Evolutionary conservation across 2,113 vertebrate genomes (phyloP).

Genomic region (Leucoraja erinaceus): DNA sequence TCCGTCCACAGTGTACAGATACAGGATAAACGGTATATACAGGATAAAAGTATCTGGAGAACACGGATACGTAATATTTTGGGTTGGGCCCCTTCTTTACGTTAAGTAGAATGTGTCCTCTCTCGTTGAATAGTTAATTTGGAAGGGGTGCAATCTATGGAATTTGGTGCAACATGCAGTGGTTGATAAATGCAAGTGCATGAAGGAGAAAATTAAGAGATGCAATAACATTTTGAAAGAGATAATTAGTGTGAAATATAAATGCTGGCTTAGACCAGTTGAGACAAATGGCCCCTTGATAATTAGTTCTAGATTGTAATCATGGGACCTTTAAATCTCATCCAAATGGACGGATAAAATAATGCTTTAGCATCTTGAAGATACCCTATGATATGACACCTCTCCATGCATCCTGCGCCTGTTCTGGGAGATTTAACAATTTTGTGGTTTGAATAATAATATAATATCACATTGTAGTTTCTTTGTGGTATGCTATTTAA

Average conservation of each 20-base stretch:
- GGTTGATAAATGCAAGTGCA: too few relatives aligned
- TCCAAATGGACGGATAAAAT: neutral
- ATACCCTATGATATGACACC: neutral
- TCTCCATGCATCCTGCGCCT: neutral
- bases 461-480: neutral
- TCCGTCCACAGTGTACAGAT: too few relatives aligned
- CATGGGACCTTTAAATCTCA: neutral
- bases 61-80: too few relatives aligned
- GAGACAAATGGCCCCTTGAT: neutral
- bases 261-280: neutral
- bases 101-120: too few relatives aligned
- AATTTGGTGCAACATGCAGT: too few relatives aligned
- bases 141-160: too few relatives aligned
- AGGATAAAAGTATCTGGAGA: too few relatives aligned
- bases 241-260: neutral
- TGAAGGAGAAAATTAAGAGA: neutral
- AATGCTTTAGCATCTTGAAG: neutral
- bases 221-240: neutral
- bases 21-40: too few relatives aligned
- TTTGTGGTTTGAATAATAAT: neutral
- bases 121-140: too few relatives aligned
- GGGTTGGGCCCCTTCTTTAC: too few relatives aligned
- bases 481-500: neutral
- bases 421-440: neutral
- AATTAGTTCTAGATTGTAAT: too few relatives aligned